Evolutionary conservation across 1,140 invertebrate species (phyloP).

Genomic region (Trypoxylus dichotomus): DNA sequence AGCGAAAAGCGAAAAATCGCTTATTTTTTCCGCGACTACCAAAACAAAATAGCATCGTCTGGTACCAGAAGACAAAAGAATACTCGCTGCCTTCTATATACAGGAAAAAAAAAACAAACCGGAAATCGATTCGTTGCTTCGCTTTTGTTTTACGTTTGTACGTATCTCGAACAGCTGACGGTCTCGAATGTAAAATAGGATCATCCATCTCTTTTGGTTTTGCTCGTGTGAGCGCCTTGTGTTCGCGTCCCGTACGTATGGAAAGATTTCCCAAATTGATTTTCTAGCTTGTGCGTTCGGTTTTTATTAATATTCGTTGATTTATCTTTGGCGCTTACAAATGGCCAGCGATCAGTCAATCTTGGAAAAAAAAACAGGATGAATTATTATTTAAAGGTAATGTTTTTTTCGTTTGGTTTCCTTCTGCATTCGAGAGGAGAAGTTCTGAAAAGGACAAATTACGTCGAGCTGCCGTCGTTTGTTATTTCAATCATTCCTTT

Average conservation of each 20-base stretch:
- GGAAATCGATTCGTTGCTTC: conserved; percentile 5
- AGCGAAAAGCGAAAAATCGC: too few species aligned
- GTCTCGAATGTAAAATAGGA: conserved; percentile 3
- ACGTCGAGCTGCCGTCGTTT: background rate
- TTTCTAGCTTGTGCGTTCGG: background rate
- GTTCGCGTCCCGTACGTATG: background rate
- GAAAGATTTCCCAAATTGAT: background rate
- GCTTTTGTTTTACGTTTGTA: background rate
- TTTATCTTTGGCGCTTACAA: background rate
- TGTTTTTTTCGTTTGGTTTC: background rate
- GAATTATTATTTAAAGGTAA: background rate
- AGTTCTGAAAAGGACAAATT: background rate
- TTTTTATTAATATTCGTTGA: conserved; percentile 8
- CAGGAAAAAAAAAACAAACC: background rate
- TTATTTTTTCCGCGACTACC: background rate
- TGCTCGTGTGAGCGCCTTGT: background rate
- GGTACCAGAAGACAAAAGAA: background rate
- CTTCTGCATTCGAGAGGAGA: background rate
- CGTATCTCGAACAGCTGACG: background rate
- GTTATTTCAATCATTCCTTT: background rate
- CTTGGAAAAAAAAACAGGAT: background rate
- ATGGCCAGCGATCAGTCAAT: background rate
- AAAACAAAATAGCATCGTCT: background rate
- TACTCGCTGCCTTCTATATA: background rate
- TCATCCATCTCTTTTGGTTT: background rate